A percentile compares a stretch with the other conserved stretches of the same genome.
Evolutionary conservation across 1,140 invertebrate genomes (phyloP).

Genomic region (Chelonus insularis): DNA sequence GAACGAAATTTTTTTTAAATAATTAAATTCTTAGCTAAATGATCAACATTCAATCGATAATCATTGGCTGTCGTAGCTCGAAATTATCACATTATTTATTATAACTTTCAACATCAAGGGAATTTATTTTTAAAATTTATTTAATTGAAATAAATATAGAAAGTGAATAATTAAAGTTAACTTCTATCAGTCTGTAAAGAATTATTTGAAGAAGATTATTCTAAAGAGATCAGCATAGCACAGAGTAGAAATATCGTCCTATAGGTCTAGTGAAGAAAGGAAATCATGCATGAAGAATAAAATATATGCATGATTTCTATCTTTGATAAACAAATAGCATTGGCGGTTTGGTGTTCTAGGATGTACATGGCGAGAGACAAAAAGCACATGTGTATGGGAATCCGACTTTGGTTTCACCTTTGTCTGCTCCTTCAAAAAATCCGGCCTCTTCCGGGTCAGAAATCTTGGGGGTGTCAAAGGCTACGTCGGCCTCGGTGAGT

Average conservation of each 20-base stretch:
- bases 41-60: too few species aligned
- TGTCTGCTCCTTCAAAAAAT: constrained; percentile 90
- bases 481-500: constrained; percentile 81
- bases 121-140: too few species aligned
- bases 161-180: too few species aligned
- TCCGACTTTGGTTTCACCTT: constrained; percentile 85
- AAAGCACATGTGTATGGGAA: constrained; percentile 79
- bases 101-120: too few species aligned
- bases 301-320: constrained; percentile 1
- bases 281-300: background rate
- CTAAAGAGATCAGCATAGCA: constrained; percentile 44
- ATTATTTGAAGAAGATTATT: too few species aligned
- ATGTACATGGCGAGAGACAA: constrained; percentile 55
- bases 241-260: constrained; percentile 34
- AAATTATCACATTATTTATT: too few species aligned
- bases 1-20: too few species aligned
- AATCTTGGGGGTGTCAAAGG: constrained; percentile 87
- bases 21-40: too few species aligned
- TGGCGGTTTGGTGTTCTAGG: constrained; percentile 51
- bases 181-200: too few species aligned
- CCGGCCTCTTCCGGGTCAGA: constrained; percentile 82
- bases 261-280: background rate
- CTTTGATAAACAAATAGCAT: background rate
- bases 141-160: too few species aligned
- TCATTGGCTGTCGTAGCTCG: too few species aligned